Percentiles rank a stretch among this genome's conserved stretches.
Evolutionary conservation across 2,113 vertebrate genomes (phyloP).

Genomic region (Etia nguti): DNA sequence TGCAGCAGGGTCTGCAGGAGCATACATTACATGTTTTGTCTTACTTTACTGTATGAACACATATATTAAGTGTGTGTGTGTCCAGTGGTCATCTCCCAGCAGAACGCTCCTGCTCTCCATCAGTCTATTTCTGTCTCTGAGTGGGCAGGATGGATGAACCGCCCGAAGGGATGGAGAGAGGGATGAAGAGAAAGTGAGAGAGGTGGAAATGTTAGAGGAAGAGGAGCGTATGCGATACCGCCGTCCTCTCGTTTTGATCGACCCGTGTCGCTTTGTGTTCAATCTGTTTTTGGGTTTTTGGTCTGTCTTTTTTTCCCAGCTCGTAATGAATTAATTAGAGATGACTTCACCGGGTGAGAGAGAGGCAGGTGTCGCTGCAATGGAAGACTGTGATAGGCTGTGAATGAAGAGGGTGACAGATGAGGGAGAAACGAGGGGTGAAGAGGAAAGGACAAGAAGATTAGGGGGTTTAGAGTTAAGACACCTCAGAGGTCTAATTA

Average conservation of each 20-base stretch:
- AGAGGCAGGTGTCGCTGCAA: neutral
- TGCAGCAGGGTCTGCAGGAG: neutral
- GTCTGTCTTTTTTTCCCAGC: neutral
- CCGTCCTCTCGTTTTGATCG: neutral
- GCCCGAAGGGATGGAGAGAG: slow-evolving; percentile 21
- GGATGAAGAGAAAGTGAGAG: neutral
- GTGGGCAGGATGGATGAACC: slow-evolving; percentile 49
- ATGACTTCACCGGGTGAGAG: neutral
- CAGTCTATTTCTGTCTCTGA: slow-evolving; percentile 58
- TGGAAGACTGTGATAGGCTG: neutral
- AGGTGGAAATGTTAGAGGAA: neutral
- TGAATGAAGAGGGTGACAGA: neutral
- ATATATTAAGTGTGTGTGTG: neutral
- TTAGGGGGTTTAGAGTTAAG: neutral
- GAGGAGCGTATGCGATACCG: neutral
- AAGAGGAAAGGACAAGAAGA: neutral
- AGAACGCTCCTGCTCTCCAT: slow-evolving; percentile 33
- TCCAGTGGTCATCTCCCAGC: slow-evolving; percentile 46
- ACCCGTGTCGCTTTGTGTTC: neutral
- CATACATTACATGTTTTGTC: fast-evolving
- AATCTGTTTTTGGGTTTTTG: neutral
- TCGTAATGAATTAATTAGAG: slow-evolving; percentile 3
- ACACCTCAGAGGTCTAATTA: neutral
- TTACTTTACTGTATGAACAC: neutral
- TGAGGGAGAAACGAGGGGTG: too few species aligned